phyloP scores from a whole-genome alignment of 2,797 vertebrate species.

The Tapera naevia region DNA sequence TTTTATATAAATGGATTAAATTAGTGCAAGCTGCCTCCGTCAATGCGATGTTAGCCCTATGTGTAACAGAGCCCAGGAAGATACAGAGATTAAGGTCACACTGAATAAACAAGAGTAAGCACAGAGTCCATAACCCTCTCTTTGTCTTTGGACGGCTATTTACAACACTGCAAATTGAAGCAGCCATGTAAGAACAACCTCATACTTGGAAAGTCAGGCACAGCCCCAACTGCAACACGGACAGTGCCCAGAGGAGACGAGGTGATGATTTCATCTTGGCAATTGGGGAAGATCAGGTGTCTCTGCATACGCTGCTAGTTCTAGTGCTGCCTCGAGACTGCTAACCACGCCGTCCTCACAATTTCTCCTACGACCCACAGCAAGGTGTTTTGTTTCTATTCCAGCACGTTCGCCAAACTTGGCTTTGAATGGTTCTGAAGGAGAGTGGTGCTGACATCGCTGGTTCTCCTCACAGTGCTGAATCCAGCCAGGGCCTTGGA shows the following conservation, averaged over 20 bases:
- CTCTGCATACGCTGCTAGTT: neutral
- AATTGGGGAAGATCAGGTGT: neutral
- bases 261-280: neutral
- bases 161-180: neutral
- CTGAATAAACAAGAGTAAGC: neutral
- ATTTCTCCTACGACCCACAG: neutral
- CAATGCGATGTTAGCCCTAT: neutral
- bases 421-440: neutral
- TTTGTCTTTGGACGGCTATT: neutral
- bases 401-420: neutral
- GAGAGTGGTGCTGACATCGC: fast-evolving
- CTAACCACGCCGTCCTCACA: neutral
- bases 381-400: neutral
- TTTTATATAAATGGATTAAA: slow-evolving; percentile 17
- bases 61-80: neutral
- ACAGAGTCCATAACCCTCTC: neutral
- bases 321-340: neutral
- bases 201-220: neutral
- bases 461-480: neutral
- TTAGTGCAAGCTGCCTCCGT: neutral
- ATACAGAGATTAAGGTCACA: neutral
- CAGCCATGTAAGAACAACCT: neutral
- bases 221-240: neutral
- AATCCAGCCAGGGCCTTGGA: neutral
- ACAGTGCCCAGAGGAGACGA: neutral